These are phyloP conservation scores for Metopia argyrocephala DNA, from an alignment of 2,888 invertebrate genomes.

Conservation along the genomic window DNA sequence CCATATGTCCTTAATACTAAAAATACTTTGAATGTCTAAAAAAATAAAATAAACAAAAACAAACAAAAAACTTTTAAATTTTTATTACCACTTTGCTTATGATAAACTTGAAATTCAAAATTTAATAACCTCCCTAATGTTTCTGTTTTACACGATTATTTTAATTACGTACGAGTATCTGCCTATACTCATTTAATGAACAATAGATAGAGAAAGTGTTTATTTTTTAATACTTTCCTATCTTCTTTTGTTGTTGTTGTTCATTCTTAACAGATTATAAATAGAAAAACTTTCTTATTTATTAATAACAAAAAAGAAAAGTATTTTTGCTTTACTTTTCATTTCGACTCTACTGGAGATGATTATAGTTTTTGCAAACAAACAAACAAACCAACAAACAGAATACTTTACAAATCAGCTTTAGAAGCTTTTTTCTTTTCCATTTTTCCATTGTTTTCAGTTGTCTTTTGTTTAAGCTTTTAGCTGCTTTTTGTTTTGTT, in stretches of 20 bases:
- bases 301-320: background rate
- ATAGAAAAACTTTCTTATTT: background rate
- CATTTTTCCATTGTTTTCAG: conserved; percentile 1
- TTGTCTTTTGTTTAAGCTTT: conserved; percentile 27
- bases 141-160: too few species aligned
- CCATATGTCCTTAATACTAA: too few species aligned
- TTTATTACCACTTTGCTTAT: too few species aligned
- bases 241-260: background rate
- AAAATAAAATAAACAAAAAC: background rate
- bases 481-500: background rate
- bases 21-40: too few species aligned
- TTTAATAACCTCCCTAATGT: too few species aligned
- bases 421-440: conserved; percentile 17
- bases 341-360: background rate
- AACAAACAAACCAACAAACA: too few species aligned
- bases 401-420: conserved; percentile 8
- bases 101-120: too few species aligned
- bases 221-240: conserved; percentile 1
- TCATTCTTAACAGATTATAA: background rate
- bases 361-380: too few species aligned
- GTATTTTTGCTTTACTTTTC: conserved; percentile 12
- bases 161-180: background rate
- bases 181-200: background rate
- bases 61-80: background rate
- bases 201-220: conserved; percentile 32